phyloP scores from a whole-genome alignment of 2,888 invertebrate species.

The Neria commutata region DNA sequence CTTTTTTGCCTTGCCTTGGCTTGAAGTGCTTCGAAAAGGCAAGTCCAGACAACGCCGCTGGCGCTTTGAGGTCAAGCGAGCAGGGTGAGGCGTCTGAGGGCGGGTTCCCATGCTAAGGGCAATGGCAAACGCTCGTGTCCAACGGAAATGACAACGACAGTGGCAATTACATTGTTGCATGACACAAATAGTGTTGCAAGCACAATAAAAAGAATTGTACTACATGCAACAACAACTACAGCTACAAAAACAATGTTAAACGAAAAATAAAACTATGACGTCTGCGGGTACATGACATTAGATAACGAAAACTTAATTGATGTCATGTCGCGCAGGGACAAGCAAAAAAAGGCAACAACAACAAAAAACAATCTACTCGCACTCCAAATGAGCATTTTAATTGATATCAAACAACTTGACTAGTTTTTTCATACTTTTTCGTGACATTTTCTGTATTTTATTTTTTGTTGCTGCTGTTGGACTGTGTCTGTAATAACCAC shows the following conservation, averaged over 20 bases:
- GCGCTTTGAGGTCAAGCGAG: not conserved
- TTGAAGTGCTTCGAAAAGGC: too few relatives aligned
- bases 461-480: too few relatives aligned
- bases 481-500: too few relatives aligned
- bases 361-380: conserved; percentile 30
- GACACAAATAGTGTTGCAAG: conserved; percentile 55
- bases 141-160: conserved; percentile 58
- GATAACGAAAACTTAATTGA: conserved; percentile 51
- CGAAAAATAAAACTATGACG: conserved; percentile 11
- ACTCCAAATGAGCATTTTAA: too few relatives aligned
- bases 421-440: too few relatives aligned
- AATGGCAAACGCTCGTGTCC: too few relatives aligned
- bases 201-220: conserved; percentile 8
- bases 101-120: too few relatives aligned
- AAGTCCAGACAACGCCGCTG: too few relatives aligned
- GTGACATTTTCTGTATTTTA: too few relatives aligned
- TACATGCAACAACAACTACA: conserved; percentile 30
- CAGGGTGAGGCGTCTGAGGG: too few relatives aligned
- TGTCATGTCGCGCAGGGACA: conserved; percentile 49
- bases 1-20: not conserved
- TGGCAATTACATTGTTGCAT: conserved; percentile 61
- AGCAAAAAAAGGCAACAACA: conserved; percentile 34
- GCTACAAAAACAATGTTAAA: conserved; percentile 28
- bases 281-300: conserved; percentile 21
- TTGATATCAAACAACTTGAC: conserved; percentile 28